A percentile compares a stretch with the other conserved stretches of the same genome.
phyloP scores from a whole-genome alignment of 2,797 vertebrate genomes.

The Pteronotus mesoamericanus region DNA sequence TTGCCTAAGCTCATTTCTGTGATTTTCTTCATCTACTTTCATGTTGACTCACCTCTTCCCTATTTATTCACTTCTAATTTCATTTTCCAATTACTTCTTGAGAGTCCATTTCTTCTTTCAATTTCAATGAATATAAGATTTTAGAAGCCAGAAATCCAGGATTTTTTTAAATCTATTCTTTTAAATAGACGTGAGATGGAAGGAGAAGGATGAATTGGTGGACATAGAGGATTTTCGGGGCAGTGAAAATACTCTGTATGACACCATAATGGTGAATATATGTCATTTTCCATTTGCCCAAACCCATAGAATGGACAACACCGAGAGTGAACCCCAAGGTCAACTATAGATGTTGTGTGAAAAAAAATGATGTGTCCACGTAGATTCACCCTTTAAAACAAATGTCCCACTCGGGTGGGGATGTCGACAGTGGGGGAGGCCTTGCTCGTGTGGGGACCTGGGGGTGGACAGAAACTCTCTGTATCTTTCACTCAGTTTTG shows the following conservation, averaged over 20 bases:
- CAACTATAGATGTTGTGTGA: not conserved
- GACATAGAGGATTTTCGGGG: not conserved
- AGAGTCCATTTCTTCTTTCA: not conserved
- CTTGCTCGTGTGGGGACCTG: rapidly evolving
- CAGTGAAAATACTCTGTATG: not conserved
- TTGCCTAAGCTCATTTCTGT: no score
- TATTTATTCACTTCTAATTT: not conserved
- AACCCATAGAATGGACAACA: rapidly evolving
- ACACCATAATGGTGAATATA: rapidly evolving
- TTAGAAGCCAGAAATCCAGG: not conserved
- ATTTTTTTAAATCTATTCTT: not conserved
- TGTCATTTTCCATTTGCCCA: no score
- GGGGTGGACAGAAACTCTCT: not conserved
- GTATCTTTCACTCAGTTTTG: not conserved
- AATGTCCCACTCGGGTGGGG: not conserved
- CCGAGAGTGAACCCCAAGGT: not conserved
- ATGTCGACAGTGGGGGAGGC: rapidly evolving
- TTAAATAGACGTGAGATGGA: not conserved
- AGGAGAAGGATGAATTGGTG: not conserved
- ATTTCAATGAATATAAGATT: not conserved
- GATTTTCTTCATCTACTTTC: not conserved
- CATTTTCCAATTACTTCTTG: not conserved
- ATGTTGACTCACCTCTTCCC: not conserved
- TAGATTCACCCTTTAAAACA: rapidly evolving
- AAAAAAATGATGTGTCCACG: not conserved